phyloP scores from a whole-genome alignment of 2,888 invertebrate species.

The Eristalinus aeneus region DNA sequence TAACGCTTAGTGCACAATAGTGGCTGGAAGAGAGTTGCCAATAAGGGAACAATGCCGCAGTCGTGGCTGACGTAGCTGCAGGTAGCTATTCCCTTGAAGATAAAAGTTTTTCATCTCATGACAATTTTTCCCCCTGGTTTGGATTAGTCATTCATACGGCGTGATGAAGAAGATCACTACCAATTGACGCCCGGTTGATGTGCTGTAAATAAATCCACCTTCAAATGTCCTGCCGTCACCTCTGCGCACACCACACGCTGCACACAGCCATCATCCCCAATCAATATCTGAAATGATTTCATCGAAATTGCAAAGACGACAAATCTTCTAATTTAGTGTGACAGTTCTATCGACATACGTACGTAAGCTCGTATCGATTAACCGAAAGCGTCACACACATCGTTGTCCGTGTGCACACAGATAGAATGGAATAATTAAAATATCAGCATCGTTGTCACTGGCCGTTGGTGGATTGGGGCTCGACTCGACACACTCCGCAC shows the following conservation, averaged over 20 bases:
- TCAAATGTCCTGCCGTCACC: not conserved
- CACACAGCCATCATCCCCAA: not conserved
- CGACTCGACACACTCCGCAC: not conserved
- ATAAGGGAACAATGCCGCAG: too few species aligned
- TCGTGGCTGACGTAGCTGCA: too few species aligned
- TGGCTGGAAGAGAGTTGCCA: too few species aligned
- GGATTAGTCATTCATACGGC: too few species aligned
- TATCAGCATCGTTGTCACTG: conserved; percentile 18
- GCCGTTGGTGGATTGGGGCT: not conserved
- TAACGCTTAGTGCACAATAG: too few species aligned
- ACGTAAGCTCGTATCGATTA: conserved; percentile 59
- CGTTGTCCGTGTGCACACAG: not conserved
- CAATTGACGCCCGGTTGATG: not conserved
- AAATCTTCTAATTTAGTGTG: conserved; percentile 47
- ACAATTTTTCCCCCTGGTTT: too few species aligned
- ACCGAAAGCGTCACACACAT: conserved; percentile 3
- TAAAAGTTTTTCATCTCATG: too few species aligned
- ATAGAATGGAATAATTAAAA: conserved; percentile 57
- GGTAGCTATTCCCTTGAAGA: too few species aligned
- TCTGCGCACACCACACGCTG: not conserved
- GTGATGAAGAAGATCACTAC: not conserved
- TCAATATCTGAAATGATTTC: conserved; percentile 14
- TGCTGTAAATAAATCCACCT: not conserved
- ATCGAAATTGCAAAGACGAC: conserved; percentile 19
- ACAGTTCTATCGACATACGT: conserved; percentile 35